A percentile compares a stretch with the other conserved stretches of the same genome.
Conservation (phyloP, 2,797 vertebrate genomes). For the Pogoniulus pusillus region DNA sequence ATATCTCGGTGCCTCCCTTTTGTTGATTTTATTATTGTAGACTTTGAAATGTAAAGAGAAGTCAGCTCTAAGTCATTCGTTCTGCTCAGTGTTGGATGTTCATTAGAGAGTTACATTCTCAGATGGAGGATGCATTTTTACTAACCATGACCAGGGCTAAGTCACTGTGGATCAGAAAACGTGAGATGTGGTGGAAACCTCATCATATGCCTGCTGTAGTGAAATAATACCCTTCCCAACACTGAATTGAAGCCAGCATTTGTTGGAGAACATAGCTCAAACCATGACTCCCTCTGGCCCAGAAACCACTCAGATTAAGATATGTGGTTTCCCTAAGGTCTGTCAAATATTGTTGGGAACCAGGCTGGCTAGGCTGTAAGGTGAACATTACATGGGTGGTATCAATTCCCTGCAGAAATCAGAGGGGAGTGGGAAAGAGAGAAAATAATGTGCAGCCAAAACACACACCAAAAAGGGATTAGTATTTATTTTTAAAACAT, state of each 20-base stretch:
- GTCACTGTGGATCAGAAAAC: conserved; percentile 3
- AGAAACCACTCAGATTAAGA: conserved; percentile 39
- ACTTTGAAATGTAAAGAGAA: conserved; percentile 50
- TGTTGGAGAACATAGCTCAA: background rate
- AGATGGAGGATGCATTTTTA: conserved; percentile 44
- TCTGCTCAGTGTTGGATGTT: background rate
- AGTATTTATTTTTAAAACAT: conserved; percentile 64
- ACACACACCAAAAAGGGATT: conserved; percentile 43
- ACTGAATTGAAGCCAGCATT: background rate
- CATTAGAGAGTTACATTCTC: background rate
- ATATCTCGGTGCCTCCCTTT: conserved; percentile 18
- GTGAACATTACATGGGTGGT: conserved; percentile 63
- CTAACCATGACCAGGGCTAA: conserved; percentile 15
- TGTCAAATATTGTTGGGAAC: conserved; percentile 39
- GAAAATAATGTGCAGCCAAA: conserved; percentile 54
- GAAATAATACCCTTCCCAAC: conserved; percentile 18
- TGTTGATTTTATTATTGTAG: conserved; percentile 21
- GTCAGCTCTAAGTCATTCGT: conserved; percentile 15
- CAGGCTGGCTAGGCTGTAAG: background rate
- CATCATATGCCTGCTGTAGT: background rate
- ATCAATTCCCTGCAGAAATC: conserved; percentile 34
- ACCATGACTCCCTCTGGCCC: conserved; percentile 22
- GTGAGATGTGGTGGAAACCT: conserved; percentile 6
- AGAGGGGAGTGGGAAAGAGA: background rate
- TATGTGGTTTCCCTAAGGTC: conserved; percentile 44